These are phyloP conservation scores for Petrocephalus microphthalmus DNA, from an alignment of 2,113 vertebrate genomes.

Conservation along the genomic window DNA sequence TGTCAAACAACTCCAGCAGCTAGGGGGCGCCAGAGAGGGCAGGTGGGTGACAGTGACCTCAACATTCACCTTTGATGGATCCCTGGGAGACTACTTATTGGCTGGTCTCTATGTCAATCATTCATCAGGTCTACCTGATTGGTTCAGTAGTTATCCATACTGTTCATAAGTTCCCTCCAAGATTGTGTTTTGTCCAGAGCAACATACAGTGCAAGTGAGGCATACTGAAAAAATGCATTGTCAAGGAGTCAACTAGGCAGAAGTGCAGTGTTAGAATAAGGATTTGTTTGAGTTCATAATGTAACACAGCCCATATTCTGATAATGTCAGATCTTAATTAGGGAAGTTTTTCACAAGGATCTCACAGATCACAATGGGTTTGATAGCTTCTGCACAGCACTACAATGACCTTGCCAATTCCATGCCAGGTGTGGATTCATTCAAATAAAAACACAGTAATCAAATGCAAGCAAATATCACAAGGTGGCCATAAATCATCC, in stretches of 20 bases:
- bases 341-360: neutral
- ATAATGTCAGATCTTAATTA: neutral
- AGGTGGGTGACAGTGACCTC: neutral
- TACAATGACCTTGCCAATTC: neutral
- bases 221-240: neutral
- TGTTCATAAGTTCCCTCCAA: neutral
- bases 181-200: neutral
- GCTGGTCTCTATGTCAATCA: neutral
- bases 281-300: neutral
- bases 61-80: neutral
- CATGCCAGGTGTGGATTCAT: neutral
- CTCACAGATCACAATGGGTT: neutral
- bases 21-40: slow-evolving; percentile 31
- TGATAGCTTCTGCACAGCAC: neutral
- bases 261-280: neutral
- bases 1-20: slow-evolving; percentile 85
- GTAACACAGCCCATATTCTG: neutral
- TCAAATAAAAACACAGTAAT: neutral
- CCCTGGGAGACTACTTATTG: neutral
- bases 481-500: neutral
- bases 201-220: neutral
- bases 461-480: neutral
- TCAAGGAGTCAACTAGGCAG: neutral
- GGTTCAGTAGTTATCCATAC: neutral
- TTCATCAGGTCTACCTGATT: neutral